Evolutionary conservation across 2,888 invertebrate genomes (phyloP), one percentile per base, ranked within the genome.

Genomic region (Amorpha juglandis): DNA sequence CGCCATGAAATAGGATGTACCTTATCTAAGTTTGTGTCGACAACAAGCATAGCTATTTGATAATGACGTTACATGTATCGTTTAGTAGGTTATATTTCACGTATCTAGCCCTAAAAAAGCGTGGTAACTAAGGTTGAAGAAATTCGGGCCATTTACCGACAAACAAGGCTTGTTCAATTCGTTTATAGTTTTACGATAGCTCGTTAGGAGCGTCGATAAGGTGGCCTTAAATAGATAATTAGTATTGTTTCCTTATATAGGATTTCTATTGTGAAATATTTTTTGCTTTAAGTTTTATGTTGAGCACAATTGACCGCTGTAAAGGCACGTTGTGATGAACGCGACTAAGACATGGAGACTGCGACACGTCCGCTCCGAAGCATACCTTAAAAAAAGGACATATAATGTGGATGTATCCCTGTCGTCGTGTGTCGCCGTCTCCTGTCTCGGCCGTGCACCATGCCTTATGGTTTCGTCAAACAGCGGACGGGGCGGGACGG

Each of bases 171-270:
- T 79, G 80, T 85, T 75, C 75, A 78, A 86, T 84, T 79, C 79
- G 78, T 92, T 92, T 91, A 92, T 92, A 74, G 79, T 78, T 92
- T 91, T 91, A 93, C 81, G 78, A 81, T 71, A 77, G 78, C 92
- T 92, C 88, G 91, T 93, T 92, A 92, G 87, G 79, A 75, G 75
- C 72, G 76, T 78, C 77, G 88, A 90, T 91, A 90, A 90, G 87
- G 82, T 79, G 77, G 76, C 78, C 83, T 80, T 89, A 91, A 92
- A 86, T 90, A 88, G 87, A 87, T 90, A 88, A 93, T 92, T 92
- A 91, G 87, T 87, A 90, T 91, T 92, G 91, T 92, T 86, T 79
- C 78, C 74, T 73, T 68, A 78, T 77, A 78, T 73, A 69, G 72
- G 68, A 67, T 7, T 67, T 50, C 69, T 71, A 78, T 80, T 75